Base-by-base conservation (phyloP, 2,888 invertebrate genomes). In the Drosophila recens region DNA sequence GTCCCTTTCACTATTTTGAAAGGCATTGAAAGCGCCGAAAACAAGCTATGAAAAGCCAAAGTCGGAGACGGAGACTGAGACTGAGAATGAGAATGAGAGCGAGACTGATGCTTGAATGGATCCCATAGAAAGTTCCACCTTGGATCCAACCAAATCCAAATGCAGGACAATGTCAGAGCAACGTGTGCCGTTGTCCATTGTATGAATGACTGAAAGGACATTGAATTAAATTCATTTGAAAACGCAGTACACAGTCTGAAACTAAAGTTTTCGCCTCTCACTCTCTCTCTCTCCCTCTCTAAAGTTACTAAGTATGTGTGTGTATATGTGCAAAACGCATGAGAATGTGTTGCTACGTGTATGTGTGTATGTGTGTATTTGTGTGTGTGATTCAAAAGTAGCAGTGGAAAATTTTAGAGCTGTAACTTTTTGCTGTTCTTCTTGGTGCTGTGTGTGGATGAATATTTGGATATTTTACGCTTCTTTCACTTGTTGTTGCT, bases 221-320 rank as follows among this genome's bases (percentile, higher is more conserved):
- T 89, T 85, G 90, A 89, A 89, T 86, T 86, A 82, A 86, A 86
- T 86, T 86, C 85, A 86, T 86, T 86, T 82, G 82, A 89, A 85
- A 89, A 72, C 75, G 75, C 83, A 80, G 67, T 64, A 34, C 48
- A 75, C 61, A 79, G 84, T 68, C 73, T 58, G 52, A 86, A 84
- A 83, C 86, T 80, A 88, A 84, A 84, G 78, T 84, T 83, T 82
- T 27, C 48, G 13, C 20, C 49, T 46, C 46, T 49, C 53, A n/a
- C n/a, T n/a, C n/a, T n/a, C n/a, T n/a, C n/a, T n/a, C n/a, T 8
- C 30, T 27, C 27, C 8, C 52, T 11, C 6, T 15, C n/a, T 1
- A 2, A 13, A 23, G 6, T 34, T 43, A 17, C 27, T 11, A 23
- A 10, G 9, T 48, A 4, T 15, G 40, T 59, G 8, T 40, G 46